Conservation (phyloP, 2,888 invertebrate species). For the Pseudoips prasinana region DNA sequence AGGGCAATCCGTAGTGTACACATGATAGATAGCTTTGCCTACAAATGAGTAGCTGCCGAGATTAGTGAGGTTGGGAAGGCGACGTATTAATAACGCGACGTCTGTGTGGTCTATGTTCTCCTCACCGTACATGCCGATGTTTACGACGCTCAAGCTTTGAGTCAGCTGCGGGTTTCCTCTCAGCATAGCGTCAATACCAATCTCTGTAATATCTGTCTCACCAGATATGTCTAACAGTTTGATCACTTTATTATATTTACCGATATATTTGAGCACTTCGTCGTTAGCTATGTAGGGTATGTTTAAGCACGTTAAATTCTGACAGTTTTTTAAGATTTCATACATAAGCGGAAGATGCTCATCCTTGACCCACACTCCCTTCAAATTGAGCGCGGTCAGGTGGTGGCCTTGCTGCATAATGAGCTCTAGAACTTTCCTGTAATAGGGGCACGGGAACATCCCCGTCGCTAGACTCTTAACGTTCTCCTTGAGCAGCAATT, state of each 20-base stretch:
- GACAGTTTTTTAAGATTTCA: conserved; percentile 81
- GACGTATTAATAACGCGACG: conserved; percentile 83
- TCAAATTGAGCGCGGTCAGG: conserved; percentile 84
- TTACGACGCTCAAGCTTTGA: conserved; percentile 82
- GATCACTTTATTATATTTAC: conserved; percentile 78
- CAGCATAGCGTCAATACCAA: conserved; percentile 82
- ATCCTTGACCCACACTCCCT: conserved; percentile 88
- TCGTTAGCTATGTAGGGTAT: conserved; percentile 88
- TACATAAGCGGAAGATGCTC: conserved; percentile 85
- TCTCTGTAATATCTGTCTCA: conserved; percentile 85
- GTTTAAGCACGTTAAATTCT: conserved; percentile 82
- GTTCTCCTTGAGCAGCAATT: conserved; percentile 84
- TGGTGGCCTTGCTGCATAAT: conserved; percentile 84
- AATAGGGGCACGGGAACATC: conserved; percentile 87
- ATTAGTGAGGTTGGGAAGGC: conserved; percentile 84
- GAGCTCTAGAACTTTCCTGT: conserved; percentile 85
- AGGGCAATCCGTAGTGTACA: conserved; percentile 77
- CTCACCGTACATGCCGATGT: conserved; percentile 87
- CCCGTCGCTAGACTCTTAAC: conserved; percentile 85
- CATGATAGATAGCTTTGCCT: conserved; percentile 82
- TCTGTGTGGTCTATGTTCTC: conserved; percentile 85
- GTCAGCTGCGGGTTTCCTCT: conserved; percentile 76
- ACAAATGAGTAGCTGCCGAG: conserved; percentile 86
- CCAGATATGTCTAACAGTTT: conserved; percentile 86
- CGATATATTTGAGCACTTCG: conserved; percentile 83